Conservation (phyloP, 2,888 invertebrate species). For the Apamea crenata region DNA sequence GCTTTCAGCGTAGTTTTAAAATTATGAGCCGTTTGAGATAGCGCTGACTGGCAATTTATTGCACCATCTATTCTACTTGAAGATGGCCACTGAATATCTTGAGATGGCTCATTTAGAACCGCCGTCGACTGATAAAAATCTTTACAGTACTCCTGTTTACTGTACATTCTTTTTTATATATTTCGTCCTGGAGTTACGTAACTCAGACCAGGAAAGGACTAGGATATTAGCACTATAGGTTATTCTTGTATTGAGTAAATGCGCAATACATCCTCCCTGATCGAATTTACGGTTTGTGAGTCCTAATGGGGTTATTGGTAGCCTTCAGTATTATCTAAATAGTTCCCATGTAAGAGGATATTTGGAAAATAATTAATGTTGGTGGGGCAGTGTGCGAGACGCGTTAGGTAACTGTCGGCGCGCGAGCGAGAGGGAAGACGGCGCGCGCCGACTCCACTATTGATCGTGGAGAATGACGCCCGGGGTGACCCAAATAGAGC, state of each 20-base stretch:
- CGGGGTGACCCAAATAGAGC: slow-evolving; percentile 91
- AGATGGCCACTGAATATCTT: slow-evolving; percentile 67
- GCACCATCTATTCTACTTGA: slow-evolving; percentile 70
- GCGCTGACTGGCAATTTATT: slow-evolving; percentile 76
- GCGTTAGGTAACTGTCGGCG: slow-evolving; percentile 87
- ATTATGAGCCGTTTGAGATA: slow-evolving; percentile 77
- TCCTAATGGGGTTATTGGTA: slow-evolving; percentile 58
- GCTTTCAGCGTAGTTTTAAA: slow-evolving; percentile 81
- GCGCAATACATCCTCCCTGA: slow-evolving; percentile 38
- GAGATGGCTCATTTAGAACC: slow-evolving; percentile 58
- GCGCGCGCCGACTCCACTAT: slow-evolving; percentile 88
- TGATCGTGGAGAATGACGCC: slow-evolving; percentile 89
- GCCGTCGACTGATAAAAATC: slow-evolving; percentile 58
- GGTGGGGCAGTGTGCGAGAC: slow-evolving; percentile 86
- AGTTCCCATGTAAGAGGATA: slow-evolving; percentile 76
- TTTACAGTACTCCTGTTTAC: slow-evolving; percentile 60
- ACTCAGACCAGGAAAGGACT: slow-evolving; percentile 68
- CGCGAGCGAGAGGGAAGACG: slow-evolving; percentile 81
- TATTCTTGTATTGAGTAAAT: slow-evolving; percentile 21
- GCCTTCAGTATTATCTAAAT: slow-evolving; percentile 75
- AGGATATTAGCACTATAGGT: slow-evolving; percentile 48
- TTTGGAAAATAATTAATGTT: slow-evolving; percentile 87
- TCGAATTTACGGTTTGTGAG: slow-evolving; percentile 42
- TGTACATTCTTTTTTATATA: slow-evolving; percentile 69
- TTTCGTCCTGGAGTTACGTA: slow-evolving; percentile 77